These are phyloP conservation scores for Odontocerum albicorne DNA, from an alignment of 2,888 invertebrate genomes.

Conservation along the genomic window DNA sequence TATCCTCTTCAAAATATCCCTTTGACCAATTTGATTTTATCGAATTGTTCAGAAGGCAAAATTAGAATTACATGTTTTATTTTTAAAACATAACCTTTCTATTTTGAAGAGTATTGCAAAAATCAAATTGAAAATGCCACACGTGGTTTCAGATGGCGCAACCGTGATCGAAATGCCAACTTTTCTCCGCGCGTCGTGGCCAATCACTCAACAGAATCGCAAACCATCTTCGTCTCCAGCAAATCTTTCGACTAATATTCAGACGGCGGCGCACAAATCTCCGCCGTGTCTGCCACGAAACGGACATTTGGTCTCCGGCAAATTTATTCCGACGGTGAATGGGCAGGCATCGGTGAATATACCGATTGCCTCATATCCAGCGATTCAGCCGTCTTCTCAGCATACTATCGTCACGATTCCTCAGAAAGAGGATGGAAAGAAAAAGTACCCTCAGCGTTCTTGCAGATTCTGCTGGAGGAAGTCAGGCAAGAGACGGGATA, in stretches of 20 bases:
- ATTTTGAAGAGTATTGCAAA: too few species aligned
- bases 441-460: slow-evolving; percentile 58
- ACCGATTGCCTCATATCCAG: too few species aligned
- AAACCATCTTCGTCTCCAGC: slow-evolving; percentile 43
- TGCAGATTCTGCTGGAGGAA: slow-evolving; percentile 57
- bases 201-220: slow-evolving; percentile 42
- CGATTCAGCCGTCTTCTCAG: slow-evolving; percentile 1
- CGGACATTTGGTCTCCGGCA: background rate
- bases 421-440: slow-evolving; percentile 59
- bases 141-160: slow-evolving; percentile 60
- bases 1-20: too few species aligned
- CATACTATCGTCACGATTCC: slow-evolving; percentile 56
- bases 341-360: background rate
- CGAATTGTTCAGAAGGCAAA: too few species aligned
- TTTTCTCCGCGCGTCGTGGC: slow-evolving; percentile 41
- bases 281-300: background rate
- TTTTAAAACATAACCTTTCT: too few species aligned
- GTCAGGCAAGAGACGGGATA: slow-evolving; percentile 53
- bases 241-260: background rate
- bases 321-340: background rate
- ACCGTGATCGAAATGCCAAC: slow-evolving; percentile 54
- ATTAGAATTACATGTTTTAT: too few species aligned
- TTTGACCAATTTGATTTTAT: too few species aligned
- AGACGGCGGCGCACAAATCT: background rate
- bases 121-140: slow-evolving; percentile 45